Evolutionary conservation across 2,888 invertebrate species (phyloP).

Genomic region (Eumacrocentrus americanus): DNA sequence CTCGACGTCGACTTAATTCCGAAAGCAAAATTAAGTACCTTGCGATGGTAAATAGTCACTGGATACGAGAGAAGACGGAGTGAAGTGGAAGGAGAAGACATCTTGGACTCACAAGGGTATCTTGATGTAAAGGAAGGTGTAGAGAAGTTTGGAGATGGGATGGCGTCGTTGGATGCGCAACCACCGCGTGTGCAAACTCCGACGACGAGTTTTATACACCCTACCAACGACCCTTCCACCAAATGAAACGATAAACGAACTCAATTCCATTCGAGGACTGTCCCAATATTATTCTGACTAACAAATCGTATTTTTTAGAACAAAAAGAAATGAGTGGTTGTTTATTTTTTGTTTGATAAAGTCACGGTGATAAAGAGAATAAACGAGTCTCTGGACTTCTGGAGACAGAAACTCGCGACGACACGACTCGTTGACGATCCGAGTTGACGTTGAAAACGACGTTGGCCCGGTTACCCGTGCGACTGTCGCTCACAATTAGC

Average conservation of each 20-base stretch:
- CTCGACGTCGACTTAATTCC: slow-evolving; percentile 50
- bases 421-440: slow-evolving; percentile 39
- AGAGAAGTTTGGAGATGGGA: too few relatives aligned
- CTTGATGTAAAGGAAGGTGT: too few relatives aligned
- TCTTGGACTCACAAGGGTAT: too few relatives aligned
- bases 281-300: background rate
- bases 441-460: slow-evolving; percentile 52
- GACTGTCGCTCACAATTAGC: slow-evolving; percentile 60
- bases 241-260: too few relatives aligned
- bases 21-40: slow-evolving; percentile 58
- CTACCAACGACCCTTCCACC: too few relatives aligned
- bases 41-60: slow-evolving; percentile 22
- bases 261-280: slow-evolving; percentile 6
- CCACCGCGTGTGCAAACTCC: too few relatives aligned
- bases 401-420: slow-evolving; percentile 30
- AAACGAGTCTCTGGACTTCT: slow-evolving; percentile 10
- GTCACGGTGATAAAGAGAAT: slow-evolving; percentile 15
- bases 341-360: slow-evolving; percentile 8
- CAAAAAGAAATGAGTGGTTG: slow-evolving; percentile 8
- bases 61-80: too few relatives aligned
- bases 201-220: too few relatives aligned
- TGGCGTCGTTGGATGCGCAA: too few relatives aligned
- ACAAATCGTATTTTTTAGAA: background rate
- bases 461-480: slow-evolving; percentile 52
- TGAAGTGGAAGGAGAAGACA: too few relatives aligned